A percentile compares a stretch with the other conserved stretches of the same genome.
phyloP scores from a whole-genome alignment of 64 coral and sea anemone genomes.

The Dendrophyllia cribrosa region DNA sequence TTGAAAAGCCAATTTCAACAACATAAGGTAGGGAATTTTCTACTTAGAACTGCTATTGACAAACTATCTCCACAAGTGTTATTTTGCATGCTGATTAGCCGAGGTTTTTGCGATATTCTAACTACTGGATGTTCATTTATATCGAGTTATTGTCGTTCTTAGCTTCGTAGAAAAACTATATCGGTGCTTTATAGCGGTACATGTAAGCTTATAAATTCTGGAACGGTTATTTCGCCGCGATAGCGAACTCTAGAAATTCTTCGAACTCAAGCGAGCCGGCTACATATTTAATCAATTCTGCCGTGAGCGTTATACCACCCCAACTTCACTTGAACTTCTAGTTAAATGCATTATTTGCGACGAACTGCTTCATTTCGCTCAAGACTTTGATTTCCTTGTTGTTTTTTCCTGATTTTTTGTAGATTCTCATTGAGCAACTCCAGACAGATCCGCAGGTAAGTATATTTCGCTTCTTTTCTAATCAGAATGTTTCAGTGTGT shows the following conservation, averaged over 20 bases:
- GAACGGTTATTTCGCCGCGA: not conserved
- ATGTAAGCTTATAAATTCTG: not conserved
- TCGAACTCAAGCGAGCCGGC: conserved; percentile 25
- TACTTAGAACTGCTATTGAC: conserved; percentile 19
- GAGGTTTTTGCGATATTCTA: conserved; percentile 59
- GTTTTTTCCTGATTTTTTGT: conserved; percentile 62
- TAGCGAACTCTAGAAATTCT: conserved; percentile 20
- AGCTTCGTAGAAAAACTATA: not conserved
- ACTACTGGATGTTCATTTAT: conserved; percentile 55
- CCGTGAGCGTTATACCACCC: conserved; percentile 12
- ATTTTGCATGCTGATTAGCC: conserved; percentile 32
- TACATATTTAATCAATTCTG: conserved; percentile 72
- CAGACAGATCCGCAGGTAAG: conserved; percentile 93
- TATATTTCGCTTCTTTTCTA: conserved; percentile 60
- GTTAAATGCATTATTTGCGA: conserved; percentile 13
- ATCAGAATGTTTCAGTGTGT: conserved; percentile 58
- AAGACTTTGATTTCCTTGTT: conserved; percentile 27
- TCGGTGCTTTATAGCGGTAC: not conserved
- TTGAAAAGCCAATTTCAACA: conserved; percentile 88
- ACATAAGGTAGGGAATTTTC: conserved; percentile 85
- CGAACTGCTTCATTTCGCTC: conserved; percentile 1
- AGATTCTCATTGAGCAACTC: conserved; percentile 86
- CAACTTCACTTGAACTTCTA: conserved; percentile 41
- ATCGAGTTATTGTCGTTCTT: not conserved
- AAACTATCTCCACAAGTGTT: conserved; percentile 66